Percentiles rank a stretch among this genome's conserved stretches.
phyloP scores from a whole-genome alignment of 2,113 vertebrate species.

The Ginglymostoma cirratum region DNA sequence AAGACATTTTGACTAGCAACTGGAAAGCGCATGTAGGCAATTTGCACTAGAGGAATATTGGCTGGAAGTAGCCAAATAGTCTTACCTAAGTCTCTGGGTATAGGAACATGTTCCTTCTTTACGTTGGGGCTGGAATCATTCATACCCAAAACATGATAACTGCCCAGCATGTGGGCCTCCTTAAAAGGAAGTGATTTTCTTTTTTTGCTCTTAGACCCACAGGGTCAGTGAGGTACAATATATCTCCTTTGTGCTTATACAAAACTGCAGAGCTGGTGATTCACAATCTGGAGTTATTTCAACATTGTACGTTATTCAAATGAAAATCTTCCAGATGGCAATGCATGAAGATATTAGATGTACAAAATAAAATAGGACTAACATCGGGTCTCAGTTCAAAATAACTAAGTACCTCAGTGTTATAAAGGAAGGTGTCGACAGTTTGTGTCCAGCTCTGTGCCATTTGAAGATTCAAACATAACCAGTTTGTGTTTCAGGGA shows the following conservation, averaged over 20 bases:
- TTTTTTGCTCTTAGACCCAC: not conserved
- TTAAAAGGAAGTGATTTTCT: slow-evolving; percentile 25
- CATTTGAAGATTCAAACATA: not conserved
- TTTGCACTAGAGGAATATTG: not conserved
- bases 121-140: not conserved
- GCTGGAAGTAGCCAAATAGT: not conserved
- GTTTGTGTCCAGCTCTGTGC: not conserved
- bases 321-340: slow-evolving; percentile 23
- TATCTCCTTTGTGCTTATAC: not conserved
- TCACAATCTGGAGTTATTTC: slow-evolving; percentile 23
- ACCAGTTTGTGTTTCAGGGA: not conserved
- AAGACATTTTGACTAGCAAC: not conserved
- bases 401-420: not conserved
- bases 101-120: not conserved
- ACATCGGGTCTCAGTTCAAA: not conserved
- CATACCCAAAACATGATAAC: not conserved
- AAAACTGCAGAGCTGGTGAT: not conserved
- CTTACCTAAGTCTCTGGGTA: not conserved
- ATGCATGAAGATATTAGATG: slow-evolving; percentile 23
- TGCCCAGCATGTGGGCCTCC: not conserved
- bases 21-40: not conserved
- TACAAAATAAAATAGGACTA: slow-evolving; percentile 14
- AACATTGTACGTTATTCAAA: not conserved
- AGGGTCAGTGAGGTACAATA: not conserved
- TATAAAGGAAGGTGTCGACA: not conserved